Evolutionary conservation across 2,797 vertebrate genomes (phyloP).

Genomic region (Acipenser transmontanus): DNA sequence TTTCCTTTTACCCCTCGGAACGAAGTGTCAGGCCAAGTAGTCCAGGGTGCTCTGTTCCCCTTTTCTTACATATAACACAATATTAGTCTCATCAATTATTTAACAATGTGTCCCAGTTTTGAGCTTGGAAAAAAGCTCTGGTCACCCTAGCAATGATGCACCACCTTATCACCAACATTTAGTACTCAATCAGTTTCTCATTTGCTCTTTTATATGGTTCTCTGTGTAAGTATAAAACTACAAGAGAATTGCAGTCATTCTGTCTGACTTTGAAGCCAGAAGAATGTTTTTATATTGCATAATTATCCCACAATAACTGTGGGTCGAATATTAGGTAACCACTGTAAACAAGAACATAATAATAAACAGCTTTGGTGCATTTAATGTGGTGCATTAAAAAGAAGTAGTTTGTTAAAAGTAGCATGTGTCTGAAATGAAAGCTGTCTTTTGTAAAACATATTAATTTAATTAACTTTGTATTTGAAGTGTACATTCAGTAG

Average conservation of each 20-base stretch:
- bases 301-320: conserved; percentile 37
- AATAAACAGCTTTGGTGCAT: conserved; percentile 20
- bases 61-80: too few species aligned
- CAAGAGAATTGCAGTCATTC: conserved; percentile 21
- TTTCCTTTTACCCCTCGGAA: too few species aligned
- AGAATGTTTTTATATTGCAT: conserved; percentile 36
- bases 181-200: conserved; percentile 23
- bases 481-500: neutral
- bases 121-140: too few species aligned
- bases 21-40: too few species aligned
- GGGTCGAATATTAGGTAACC: conserved; percentile 19
- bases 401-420: neutral
- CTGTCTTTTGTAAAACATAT: neutral
- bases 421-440: neutral
- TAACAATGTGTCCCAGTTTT: too few species aligned
- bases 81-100: too few species aligned
- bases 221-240: conserved; percentile 30
- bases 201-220: conserved; percentile 31
- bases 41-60: too few species aligned
- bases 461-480: neutral
- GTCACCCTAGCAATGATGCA: conserved; percentile 32
- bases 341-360: conserved; percentile 29
- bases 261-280: conserved; percentile 31
- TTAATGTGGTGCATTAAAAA: conserved; percentile 12
- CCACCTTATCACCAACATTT: conserved; percentile 37